Conservation (phyloP, 2,888 invertebrate species). For the Lathronympha strigana region DNA sequence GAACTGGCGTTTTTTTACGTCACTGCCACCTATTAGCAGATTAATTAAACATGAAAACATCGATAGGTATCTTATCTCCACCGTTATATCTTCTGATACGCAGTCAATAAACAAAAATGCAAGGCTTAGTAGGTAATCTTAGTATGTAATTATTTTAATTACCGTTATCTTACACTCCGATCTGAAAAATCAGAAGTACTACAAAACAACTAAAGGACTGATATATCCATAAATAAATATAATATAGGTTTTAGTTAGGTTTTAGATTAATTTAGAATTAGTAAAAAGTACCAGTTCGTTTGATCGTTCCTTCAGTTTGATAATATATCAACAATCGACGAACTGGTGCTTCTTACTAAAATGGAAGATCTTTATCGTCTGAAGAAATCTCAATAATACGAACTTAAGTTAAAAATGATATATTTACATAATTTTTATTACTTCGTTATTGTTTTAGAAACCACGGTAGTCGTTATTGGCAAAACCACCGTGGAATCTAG, state of each 20-base stretch:
- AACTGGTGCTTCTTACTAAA: too few species aligned
- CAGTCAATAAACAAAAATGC: conserved; percentile 12
- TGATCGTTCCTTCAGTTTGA: too few species aligned
- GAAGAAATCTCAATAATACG: too few species aligned
- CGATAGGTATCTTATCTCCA: conserved; percentile 12
- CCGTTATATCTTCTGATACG: conserved; percentile 4
- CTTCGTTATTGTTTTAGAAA: background rate
- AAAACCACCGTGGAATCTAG: conserved; percentile 8
- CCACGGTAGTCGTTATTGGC: conserved; percentile 21
- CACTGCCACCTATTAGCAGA: background rate
- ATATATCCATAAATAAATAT: too few species aligned
- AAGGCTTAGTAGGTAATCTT: background rate
- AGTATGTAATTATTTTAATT: conserved; percentile 2
- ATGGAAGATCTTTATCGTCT: too few species aligned
- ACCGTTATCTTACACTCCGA: background rate
- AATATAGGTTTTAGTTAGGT: too few species aligned
- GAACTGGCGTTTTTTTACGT: background rate
- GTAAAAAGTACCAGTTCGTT: too few species aligned
- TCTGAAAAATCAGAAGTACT: background rate
- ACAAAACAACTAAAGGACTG: too few species aligned
- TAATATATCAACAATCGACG: too few species aligned
- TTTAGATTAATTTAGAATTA: too few species aligned
- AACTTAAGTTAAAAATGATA: background rate
- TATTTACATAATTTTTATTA: background rate
- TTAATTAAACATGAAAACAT: background rate